Evolutionary conservation across 2,113 vertebrate genomes (phyloP), one percentile per base, ranked within the genome.

Genomic region (Otus sunia): DNA sequence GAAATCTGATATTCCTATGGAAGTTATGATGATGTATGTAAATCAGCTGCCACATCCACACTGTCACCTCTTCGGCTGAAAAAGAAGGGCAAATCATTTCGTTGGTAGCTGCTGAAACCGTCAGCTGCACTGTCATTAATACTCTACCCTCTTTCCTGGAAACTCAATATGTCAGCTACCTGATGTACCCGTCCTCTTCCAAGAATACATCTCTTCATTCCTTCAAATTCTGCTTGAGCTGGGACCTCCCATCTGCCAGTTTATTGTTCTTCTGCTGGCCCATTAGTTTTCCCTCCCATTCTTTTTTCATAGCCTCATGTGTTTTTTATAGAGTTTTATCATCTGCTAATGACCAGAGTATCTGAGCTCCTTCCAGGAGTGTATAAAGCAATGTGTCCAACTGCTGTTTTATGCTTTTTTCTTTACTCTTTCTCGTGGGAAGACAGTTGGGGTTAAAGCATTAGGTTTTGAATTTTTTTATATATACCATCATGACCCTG

Each of bases 181-280:
- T 98, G 95, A 97, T 97, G 97, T 96, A 88, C 92, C 88, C 96
- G 98, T 97, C 92, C 94, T 97, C 97, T 97, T 98, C 97, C 90
- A 94, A 85, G 85, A 94, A 92, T 80, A 96, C 88, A 84, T 85
- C 82, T 77, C 26, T 67, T 55, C 86, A 66, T 94, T 92, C 95
- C 94, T 97, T 98, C 91, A 93, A 96, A 97, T 94, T 81, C 64
- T 60, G 97, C 97, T 97, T 76, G 92, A 83, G 74, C 92, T 96
- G 95, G 91, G 32, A 34, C 92, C 50, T 90, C 94, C 93, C 77
- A 21, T 89, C 96, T 97, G 97, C 76, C 97, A 95, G 77, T 91
- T 89, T 72, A 95, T 96, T 97, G 82, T 97, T 94, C 86, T 94
- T 86, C 72, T 77, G 86, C 64, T 94, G 69, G 50, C 72, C 78